Percentiles rank a stretch among this genome's conserved stretches.
phyloP scores from a whole-genome alignment of 2,888 invertebrate genomes.

The Torymus tubicola region DNA sequence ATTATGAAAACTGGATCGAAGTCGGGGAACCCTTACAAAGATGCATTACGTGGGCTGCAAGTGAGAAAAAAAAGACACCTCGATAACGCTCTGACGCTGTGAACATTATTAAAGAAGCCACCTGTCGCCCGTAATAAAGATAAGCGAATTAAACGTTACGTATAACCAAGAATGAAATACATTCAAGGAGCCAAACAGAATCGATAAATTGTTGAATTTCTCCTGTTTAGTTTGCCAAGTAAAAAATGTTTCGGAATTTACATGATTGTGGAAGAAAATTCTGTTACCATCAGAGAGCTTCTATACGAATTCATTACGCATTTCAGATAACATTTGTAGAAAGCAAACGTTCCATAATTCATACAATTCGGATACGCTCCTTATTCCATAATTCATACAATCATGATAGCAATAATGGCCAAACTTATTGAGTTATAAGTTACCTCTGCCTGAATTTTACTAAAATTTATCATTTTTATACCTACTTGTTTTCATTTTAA shows the following conservation, averaged over 20 bases:
- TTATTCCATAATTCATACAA: too few relatives aligned
- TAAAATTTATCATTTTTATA: neutral
- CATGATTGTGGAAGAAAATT: too few relatives aligned
- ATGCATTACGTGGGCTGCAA: conserved; percentile 60
- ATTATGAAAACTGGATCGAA: conserved; percentile 56
- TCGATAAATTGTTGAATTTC: neutral
- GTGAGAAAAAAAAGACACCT: conserved; percentile 38
- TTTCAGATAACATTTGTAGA: too few relatives aligned
- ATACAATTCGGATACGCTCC: too few relatives aligned
- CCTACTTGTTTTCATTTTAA: too few relatives aligned
- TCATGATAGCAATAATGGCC: too few relatives aligned
- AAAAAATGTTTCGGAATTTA: neutral
- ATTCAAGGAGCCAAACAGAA: neutral
- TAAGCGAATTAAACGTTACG: conserved; percentile 53
- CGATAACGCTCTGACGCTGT: conserved; percentile 27
- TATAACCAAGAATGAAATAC: conserved; percentile 23
- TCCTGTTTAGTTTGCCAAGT: too few relatives aligned
- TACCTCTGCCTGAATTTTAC: neutral
- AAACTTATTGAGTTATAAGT: neutral
- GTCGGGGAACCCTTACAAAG: conserved; percentile 62
- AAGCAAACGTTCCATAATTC: too few relatives aligned
- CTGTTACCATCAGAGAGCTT: too few relatives aligned
- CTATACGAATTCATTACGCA: too few relatives aligned
- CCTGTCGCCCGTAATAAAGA: conserved; percentile 54
- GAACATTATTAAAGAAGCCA: conserved; percentile 55